These are phyloP conservation scores for Manis crassicaudata DNA, from an alignment of 2,797 vertebrate species.

Conservation along the genomic window DNA sequence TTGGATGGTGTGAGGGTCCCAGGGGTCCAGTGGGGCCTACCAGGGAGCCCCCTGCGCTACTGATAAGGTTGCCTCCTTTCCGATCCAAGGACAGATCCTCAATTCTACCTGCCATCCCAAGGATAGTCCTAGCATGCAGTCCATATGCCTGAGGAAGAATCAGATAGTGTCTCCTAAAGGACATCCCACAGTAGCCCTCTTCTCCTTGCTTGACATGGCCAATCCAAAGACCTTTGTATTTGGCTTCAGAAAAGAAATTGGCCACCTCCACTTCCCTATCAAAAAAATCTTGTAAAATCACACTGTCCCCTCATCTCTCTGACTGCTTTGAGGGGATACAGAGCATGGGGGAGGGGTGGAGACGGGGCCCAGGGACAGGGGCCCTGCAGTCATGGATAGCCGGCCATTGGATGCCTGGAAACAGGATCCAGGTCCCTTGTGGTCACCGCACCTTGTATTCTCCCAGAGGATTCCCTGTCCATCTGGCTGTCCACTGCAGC, in stretches of 20 bases:
- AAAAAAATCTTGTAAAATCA: not conserved
- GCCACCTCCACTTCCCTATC: not conserved
- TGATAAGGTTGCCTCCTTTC: not conserved
- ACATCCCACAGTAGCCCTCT: not conserved
- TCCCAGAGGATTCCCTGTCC: not conserved
- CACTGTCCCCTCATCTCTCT: not conserved
- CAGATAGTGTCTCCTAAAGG: not conserved
- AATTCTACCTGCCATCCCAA: not conserved
- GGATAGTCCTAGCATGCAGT: not conserved
- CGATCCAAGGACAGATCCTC: not conserved
- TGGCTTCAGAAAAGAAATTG: not conserved
- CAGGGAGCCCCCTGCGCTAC: not conserved
- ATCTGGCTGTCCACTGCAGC: not conserved
- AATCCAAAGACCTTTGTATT: not conserved
- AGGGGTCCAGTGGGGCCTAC: not conserved
- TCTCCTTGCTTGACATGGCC: not conserved
- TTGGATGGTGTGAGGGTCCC: slow-evolving; percentile 96
- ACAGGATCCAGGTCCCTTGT: not conserved
- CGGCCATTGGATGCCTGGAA: not conserved
- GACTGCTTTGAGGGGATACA: not conserved
- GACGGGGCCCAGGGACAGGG: not conserved
- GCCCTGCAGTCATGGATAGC: not conserved
- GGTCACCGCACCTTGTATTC: not conserved
- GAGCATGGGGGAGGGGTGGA: accelerated
- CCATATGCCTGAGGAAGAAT: not conserved